These are phyloP conservation scores for Percopsis transmontana DNA, from an alignment of 2,113 vertebrate species.

Conservation along the genomic window DNA sequence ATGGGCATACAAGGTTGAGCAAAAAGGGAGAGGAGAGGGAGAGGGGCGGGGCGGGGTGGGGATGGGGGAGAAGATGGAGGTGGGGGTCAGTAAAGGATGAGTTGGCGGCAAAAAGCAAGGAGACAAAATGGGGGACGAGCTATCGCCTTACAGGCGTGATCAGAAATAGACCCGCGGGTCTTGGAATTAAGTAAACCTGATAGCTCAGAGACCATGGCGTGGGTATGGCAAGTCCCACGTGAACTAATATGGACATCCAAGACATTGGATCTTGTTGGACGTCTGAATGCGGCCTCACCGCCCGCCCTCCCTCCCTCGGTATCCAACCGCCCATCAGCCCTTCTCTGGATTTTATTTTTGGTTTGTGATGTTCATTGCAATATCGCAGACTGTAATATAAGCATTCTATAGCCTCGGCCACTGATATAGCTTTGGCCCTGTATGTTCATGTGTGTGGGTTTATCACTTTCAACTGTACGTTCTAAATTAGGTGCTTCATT, in stretches of 20 bases:
- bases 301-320: conserved; percentile 45
- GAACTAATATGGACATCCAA: conserved; percentile 82
- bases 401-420: conserved; percentile 45
- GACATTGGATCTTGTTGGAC: conserved; percentile 62
- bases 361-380: conserved; percentile 57
- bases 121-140: conserved; percentile 57
- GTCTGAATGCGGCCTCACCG: conserved; percentile 51
- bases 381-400: conserved; percentile 36
- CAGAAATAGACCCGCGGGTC: conserved; percentile 80
- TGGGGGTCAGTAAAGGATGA: conserved; percentile 12
- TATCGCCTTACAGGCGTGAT: conserved; percentile 78
- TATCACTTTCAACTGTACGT: neutral
- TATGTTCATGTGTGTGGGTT: conserved; percentile 38
- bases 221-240: conserved; percentile 63
- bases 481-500: neutral
- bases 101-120: conserved; percentile 21
- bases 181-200: conserved; percentile 81
- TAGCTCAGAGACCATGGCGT: conserved; percentile 62
- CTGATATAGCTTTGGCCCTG: conserved; percentile 47
- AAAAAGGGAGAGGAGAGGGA: conserved; percentile 39
- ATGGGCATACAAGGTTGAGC: conserved; percentile 52
- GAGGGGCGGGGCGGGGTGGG: neutral
- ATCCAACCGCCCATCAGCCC: conserved; percentile 14
- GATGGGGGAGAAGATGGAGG: conserved; percentile 18
- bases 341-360: conserved; percentile 67